Evolutionary conservation across 1,140 invertebrate genomes (phyloP).

Genomic region (Philotrypesis tridentata): DNA sequence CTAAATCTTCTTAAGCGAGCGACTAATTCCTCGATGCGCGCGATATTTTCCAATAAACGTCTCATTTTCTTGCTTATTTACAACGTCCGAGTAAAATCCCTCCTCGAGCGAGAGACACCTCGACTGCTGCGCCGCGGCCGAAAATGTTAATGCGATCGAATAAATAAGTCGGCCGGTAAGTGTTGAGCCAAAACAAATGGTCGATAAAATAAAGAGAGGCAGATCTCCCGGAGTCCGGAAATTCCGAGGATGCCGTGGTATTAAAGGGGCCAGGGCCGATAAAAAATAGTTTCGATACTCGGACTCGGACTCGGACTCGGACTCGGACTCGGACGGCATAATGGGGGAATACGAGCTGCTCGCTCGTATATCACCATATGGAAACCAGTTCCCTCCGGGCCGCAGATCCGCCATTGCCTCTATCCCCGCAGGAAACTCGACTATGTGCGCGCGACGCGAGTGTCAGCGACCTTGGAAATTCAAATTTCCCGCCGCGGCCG

Average conservation of each 20-base stretch:
- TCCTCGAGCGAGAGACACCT: too few relatives aligned
- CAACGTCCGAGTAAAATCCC: too few relatives aligned
- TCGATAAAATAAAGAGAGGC: slow-evolving; percentile 30
- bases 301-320: too few relatives aligned
- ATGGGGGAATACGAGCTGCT: background rate
- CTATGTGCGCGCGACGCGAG: background rate
- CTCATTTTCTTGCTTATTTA: slow-evolving; percentile 36
- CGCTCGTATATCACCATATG: slow-evolving; percentile 13
- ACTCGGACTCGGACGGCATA: too few relatives aligned
- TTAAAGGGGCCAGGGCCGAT: slow-evolving; percentile 20
- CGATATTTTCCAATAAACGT: slow-evolving; percentile 18
- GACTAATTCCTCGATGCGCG: slow-evolving; percentile 10
- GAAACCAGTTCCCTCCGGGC: slow-evolving; percentile 32
- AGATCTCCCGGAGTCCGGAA: slow-evolving; percentile 34
- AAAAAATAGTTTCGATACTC: slow-evolving; percentile 29
- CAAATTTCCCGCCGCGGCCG: background rate
- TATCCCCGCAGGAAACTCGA: slow-evolving; percentile 18
- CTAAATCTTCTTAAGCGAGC: slow-evolving; percentile 19
- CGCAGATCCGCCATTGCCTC: slow-evolving; percentile 1
- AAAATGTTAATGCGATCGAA: slow-evolving; percentile 36
- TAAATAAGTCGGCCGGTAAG: slow-evolving; percentile 36
- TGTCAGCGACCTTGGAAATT: background rate
- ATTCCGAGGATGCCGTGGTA: slow-evolving; percentile 39
- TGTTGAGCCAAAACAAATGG: slow-evolving; percentile 37
- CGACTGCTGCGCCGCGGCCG: too few relatives aligned